Evolutionary conservation across 2,888 invertebrate genomes (phyloP), one percentile per base, ranked within the genome.

Genomic region (Melinaea marsaeus): DNA sequence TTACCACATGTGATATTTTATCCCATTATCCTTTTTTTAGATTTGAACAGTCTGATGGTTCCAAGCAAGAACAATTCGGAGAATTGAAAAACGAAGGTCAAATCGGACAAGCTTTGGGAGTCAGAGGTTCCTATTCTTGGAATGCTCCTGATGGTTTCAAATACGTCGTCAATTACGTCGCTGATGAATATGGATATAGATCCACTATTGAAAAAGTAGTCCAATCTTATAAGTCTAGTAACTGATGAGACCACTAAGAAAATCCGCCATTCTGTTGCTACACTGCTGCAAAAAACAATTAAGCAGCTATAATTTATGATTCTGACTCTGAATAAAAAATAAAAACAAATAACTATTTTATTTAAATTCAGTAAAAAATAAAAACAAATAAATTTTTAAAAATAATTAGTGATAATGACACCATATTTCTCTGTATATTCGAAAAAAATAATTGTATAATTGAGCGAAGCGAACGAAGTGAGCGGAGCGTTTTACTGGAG

Each of bases 81-180:
- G 72, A 80, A 58, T 64, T 92, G 51, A 83, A 78, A 68, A 89
- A 92, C 72, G 74, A 78, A 37, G 91, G 88, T 9, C 70, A 78
- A 4, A 90, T 92, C 58, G 77, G 91, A 35, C 90, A 91, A 70
- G 78, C 81, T 13, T 71, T 92, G 55, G 76, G 76, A 0, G 90
- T 92, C 3, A 75, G 69, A 11, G 92, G 92, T 13, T 76, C 76
- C 33, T 92, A 75, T 81, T 80, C 87, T n/a, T 92, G 86, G 78
- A 71, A 88, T 2, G 91, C 80, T 6, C 88, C 89, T 13, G 87
- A 91, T 34, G 79, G 77, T 22, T 72, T 84, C 48, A 83, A 79
- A 9, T 93, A 93, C 77, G 80, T 80, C 5, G 92, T 94, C 62
- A 92, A 74, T 60, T 92, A 92, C 76, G 71, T 82, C 11, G 91